phyloP scores from a whole-genome alignment of 2,797 vertebrate species.

The Argya squamiceps region DNA sequence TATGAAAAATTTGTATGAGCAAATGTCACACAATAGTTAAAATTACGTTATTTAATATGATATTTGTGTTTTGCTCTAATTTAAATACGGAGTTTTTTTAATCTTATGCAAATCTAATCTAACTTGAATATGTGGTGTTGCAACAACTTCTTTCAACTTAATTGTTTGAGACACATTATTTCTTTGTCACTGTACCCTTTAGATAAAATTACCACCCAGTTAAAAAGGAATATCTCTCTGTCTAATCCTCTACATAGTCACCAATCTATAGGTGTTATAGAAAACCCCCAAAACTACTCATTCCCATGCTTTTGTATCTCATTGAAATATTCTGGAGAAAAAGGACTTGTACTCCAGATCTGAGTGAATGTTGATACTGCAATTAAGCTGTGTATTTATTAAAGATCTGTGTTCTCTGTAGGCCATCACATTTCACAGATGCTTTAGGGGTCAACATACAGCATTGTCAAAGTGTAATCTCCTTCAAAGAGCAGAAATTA shows the following conservation, averaged over 20 bases:
- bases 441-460: neutral
- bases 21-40: neutral
- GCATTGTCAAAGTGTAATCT: neutral
- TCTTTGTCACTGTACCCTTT: neutral
- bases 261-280: neutral
- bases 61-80: neutral
- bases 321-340: neutral
- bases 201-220: fast-evolving
- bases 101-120: neutral
- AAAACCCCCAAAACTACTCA: neutral
- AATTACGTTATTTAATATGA: neutral
- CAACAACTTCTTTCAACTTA: neutral
- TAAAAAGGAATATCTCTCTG: neutral
- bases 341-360: neutral
- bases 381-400: neutral
- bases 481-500: neutral
- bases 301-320: neutral
- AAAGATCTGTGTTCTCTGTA: neutral
- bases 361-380: neutral
- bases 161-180: neutral
- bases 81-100: neutral
- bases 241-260: neutral
- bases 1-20: neutral
- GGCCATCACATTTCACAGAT: neutral
- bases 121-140: neutral